These are phyloP conservation scores for Micromys minutus DNA, from an alignment of 2,113 vertebrate species.

Conservation along the genomic window DNA sequence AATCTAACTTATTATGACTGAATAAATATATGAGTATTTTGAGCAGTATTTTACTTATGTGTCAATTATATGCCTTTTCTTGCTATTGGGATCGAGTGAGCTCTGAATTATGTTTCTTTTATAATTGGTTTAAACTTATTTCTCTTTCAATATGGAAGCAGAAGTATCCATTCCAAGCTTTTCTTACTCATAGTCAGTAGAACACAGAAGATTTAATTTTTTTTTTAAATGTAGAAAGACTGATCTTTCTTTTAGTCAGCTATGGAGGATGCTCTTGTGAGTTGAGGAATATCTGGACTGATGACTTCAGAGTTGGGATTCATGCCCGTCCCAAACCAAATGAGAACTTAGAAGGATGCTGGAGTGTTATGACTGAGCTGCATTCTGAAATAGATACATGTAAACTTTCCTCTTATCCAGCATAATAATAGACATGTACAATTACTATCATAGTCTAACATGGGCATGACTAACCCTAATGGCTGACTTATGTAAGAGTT, in stretches of 20 bases:
- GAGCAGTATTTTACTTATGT: slow-evolving; percentile 15
- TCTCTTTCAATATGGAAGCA: slow-evolving; percentile 2
- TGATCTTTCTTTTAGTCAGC: slow-evolving; percentile 37
- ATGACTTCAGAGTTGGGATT: slow-evolving; percentile 33
- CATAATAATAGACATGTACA: background rate
- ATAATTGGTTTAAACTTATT: slow-evolving; percentile 48
- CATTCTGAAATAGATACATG: slow-evolving; percentile 1
- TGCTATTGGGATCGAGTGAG: slow-evolving; percentile 1
- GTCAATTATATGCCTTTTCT: background rate
- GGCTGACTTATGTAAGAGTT: background rate
- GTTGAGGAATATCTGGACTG: background rate
- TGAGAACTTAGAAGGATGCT: background rate
- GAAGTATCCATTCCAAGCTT: background rate
- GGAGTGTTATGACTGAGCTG: background rate
- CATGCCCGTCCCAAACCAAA: background rate
- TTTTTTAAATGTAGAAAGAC: background rate
- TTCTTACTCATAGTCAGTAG: slow-evolving; percentile 4
- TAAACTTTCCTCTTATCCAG: slow-evolving; percentile 8
- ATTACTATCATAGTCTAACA: slow-evolving; percentile 52
- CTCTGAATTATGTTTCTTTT: slow-evolving; percentile 50
- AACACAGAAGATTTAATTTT: slow-evolving; percentile 30
- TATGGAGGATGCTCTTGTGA: background rate
- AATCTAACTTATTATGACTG: slow-evolving; percentile 14
- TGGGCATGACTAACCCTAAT: background rate
- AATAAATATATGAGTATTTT: slow-evolving; percentile 9